These are phyloP conservation scores for Meteorus colon DNA, from an alignment of 2,888 invertebrate species.

Conservation along the genomic window DNA sequence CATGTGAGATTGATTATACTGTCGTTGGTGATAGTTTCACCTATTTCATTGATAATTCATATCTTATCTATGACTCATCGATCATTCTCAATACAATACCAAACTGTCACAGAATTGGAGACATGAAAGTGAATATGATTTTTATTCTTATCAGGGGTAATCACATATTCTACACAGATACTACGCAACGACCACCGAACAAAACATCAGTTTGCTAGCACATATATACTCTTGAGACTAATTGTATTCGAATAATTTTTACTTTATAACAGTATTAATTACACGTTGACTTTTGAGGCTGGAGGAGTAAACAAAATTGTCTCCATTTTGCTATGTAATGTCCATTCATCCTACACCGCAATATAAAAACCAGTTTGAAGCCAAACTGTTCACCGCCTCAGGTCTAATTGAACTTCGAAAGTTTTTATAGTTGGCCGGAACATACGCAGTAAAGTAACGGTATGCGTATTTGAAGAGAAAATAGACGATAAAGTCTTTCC, in stretches of 20 bases:
- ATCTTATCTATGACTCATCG: too few species aligned
- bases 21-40: not conserved
- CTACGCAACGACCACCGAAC: too few species aligned
- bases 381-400: not conserved
- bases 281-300: not conserved
- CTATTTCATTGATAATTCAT: too few species aligned
- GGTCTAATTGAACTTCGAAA: not conserved
- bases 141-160: too few species aligned
- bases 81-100: too few species aligned
- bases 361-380: constrained; percentile 10
- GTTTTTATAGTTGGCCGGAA: not conserved
- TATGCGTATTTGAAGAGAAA: not conserved
- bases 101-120: too few species aligned
- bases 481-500: not conserved
- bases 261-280: too few species aligned
- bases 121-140: too few species aligned
- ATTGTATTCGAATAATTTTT: too few species aligned
- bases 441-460: not conserved
- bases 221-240: too few species aligned
- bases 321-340: not conserved
- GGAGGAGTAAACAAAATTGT: not conserved
- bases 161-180: too few species aligned
- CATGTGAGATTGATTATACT: not conserved
- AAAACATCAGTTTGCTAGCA: too few species aligned
- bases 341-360: not conserved